These are phyloP conservation scores for Drosophila prolongata DNA, from an alignment of 2,888 invertebrate genomes.

Conservation along the genomic window DNA sequence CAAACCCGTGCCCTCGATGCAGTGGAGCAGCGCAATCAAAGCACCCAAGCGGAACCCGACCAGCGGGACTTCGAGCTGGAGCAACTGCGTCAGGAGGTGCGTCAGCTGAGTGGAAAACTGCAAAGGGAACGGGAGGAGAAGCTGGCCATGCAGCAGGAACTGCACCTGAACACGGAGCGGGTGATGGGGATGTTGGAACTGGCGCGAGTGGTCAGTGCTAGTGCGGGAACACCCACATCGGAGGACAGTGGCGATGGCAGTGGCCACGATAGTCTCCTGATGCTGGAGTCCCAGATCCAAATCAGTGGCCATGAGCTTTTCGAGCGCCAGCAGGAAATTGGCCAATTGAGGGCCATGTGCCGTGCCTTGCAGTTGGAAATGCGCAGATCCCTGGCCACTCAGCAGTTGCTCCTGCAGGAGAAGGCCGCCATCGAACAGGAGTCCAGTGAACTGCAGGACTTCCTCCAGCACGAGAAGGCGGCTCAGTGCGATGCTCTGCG, in stretches of 20 bases:
- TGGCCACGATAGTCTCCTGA: slow-evolving; percentile 89
- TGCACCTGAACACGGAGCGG: slow-evolving; percentile 90
- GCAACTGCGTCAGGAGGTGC: slow-evolving; percentile 87
- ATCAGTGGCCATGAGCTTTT: slow-evolving; percentile 90
- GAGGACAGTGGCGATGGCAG: slow-evolving; percentile 84
- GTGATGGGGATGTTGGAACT: slow-evolving; percentile 87
- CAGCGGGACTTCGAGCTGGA: slow-evolving; percentile 87
- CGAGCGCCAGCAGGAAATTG: slow-evolving; percentile 91
- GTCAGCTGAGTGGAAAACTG: slow-evolving; percentile 86
- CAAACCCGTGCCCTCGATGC: slow-evolving; percentile 82
- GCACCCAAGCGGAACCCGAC: slow-evolving; percentile 87
- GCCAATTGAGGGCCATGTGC: slow-evolving; percentile 89
- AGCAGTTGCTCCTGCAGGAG: slow-evolving; percentile 89
- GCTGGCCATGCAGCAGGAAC: slow-evolving; percentile 89
- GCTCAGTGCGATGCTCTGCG: slow-evolving; percentile 91
- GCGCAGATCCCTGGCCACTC: slow-evolving; percentile 88
- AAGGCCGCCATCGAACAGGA: slow-evolving; percentile 92
- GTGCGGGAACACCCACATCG: slow-evolving; percentile 85
- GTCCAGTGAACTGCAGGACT: slow-evolving; percentile 93
- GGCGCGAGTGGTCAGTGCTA: slow-evolving; percentile 79
- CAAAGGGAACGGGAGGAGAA: slow-evolving; percentile 90
- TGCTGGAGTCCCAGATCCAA: slow-evolving; percentile 90
- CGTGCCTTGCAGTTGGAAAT: slow-evolving; percentile 89
- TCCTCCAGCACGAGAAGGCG: slow-evolving; percentile 93
- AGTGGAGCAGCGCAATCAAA: slow-evolving; percentile 86